Conservation (phyloP, 2,888 invertebrate genomes). For the Tipula helvola region DNA sequence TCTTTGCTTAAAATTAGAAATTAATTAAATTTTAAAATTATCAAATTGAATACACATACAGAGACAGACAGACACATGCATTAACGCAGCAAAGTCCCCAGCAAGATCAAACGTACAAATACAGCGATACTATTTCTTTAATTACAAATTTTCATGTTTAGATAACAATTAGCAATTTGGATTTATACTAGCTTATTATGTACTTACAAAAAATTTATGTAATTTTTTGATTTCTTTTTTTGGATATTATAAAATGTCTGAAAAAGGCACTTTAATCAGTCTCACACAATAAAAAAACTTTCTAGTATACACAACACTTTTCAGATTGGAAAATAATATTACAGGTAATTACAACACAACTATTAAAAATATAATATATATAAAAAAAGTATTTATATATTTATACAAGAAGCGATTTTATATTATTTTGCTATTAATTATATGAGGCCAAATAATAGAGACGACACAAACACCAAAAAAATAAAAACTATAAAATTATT, state of each 20-base stretch:
- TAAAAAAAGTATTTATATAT: neutral
- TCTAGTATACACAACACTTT: neutral
- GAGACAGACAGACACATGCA: neutral
- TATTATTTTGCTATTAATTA: neutral
- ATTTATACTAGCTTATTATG: neutral
- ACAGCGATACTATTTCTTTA: neutral
- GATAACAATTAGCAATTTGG: neutral
- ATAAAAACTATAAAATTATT: neutral
- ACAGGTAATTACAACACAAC: neutral
- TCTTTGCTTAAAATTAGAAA: neutral
- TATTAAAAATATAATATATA: neutral
- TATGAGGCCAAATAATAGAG: neutral
- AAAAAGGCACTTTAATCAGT: conserved; percentile 8
- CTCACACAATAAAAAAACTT: neutral
- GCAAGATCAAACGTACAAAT: neutral
- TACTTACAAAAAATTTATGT: neutral
- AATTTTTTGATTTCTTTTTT: neutral
- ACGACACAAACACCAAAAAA: conserved; percentile 6
- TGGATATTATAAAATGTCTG: neutral
- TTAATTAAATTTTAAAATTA: neutral
- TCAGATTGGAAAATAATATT: neutral
- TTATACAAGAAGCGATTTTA: neutral
- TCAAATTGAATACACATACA: no score
- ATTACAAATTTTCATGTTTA: neutral
- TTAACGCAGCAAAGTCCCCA: neutral